A percentile compares a stretch with the other conserved stretches of the same genome.
Evolutionary conservation across 2,113 vertebrate genomes (phyloP).

Genomic region (Hippopotamus amphibius): DNA sequence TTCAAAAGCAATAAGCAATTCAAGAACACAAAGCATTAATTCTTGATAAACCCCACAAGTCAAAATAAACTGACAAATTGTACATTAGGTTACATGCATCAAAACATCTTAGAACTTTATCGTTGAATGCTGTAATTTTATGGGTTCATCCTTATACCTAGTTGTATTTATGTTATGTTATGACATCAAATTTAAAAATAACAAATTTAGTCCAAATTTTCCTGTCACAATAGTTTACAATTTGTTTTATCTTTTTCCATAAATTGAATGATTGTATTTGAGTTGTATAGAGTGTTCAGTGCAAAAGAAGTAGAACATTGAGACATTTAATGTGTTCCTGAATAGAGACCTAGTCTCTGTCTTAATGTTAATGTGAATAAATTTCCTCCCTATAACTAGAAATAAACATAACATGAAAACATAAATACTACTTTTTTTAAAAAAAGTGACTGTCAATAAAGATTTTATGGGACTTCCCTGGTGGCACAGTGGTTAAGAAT

Average conservation of each 20-base stretch:
- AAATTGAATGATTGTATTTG: neutral
- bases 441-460: neutral
- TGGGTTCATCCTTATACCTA: neutral
- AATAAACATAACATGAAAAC: neutral
- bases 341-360: neutral
- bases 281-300: neutral
- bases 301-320: neutral
- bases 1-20: neutral
- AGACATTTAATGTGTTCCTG: neutral
- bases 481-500: too few species aligned
- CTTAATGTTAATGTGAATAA: neutral
- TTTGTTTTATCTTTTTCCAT: neutral
- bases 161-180: neutral
- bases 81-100: neutral
- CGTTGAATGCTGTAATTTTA: neutral
- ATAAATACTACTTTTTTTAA: neutral
- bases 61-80: neutral
- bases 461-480: too few species aligned
- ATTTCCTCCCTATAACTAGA: neutral
- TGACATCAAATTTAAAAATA: neutral
- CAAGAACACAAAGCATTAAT: neutral
- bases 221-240: neutral
- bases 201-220: neutral
- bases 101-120: neutral
- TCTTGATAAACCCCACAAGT: constrained; percentile 22